A percentile compares a stretch with the other conserved stretches of the same genome.
Conservation (phyloP, 2,888 invertebrate species). For the Molanna angustata region DNA sequence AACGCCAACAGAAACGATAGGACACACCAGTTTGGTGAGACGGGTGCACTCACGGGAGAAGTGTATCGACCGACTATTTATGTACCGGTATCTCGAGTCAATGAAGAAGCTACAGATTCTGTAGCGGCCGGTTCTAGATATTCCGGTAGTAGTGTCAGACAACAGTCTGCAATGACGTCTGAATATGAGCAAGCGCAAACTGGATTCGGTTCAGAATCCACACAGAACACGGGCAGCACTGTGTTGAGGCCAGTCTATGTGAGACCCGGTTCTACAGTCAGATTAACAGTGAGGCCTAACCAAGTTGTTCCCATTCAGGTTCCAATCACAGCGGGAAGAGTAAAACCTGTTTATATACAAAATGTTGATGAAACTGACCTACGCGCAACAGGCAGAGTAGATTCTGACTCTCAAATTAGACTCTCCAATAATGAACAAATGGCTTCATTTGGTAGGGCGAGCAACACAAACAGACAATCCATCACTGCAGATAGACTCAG, state of each 20-base stretch:
- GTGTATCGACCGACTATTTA: no score
- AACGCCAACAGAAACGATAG: neutral
- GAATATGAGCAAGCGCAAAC: constrained; percentile 7
- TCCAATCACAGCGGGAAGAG: constrained; percentile 11
- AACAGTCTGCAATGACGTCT: constrained; percentile 1
- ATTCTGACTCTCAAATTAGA: neutral
- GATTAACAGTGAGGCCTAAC: constrained; percentile 16
- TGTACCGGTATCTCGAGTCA: constrained; percentile 13
- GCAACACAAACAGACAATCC: neutral
- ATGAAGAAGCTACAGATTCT: constrained; percentile 8
- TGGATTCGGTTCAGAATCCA: neutral
- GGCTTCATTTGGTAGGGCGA: neutral
- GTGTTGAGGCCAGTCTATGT: constrained; percentile 5
- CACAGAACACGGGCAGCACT: constrained; percentile 2
- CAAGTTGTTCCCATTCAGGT: constrained; percentile 11
- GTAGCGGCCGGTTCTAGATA: constrained; percentile 7
- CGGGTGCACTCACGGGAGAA: constrained; percentile 1
- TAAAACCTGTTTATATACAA: neutral
- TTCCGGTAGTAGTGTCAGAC: constrained; percentile 7
- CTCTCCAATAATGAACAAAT: neutral
- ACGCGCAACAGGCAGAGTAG: neutral
- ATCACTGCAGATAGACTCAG: neutral
- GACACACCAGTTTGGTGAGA: constrained; percentile 7
- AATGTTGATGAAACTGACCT: neutral
- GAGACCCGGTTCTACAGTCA: constrained; percentile 12